Conservation (phyloP, 2,797 vertebrate species). For the Ceryle rudis region DNA sequence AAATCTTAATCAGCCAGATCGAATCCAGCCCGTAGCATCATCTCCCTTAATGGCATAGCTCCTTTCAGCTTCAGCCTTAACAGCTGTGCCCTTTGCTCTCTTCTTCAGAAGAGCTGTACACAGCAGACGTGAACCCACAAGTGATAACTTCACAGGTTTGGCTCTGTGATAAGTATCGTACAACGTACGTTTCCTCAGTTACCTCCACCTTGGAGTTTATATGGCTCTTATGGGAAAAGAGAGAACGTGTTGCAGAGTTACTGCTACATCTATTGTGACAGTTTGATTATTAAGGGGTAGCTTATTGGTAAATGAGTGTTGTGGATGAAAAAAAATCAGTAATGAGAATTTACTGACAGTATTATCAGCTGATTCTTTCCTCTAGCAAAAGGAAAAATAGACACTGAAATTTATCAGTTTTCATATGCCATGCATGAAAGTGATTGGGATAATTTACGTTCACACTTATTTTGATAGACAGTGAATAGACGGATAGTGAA, state of each 20-base stretch:
- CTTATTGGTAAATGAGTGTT: background rate
- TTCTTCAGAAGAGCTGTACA: background rate
- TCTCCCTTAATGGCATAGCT: background rate
- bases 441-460: constrained; percentile 32
- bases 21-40: background rate
- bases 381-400: background rate
- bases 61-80: background rate
- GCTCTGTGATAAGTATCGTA: background rate
- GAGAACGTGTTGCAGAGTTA: background rate
- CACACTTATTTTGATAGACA: constrained; percentile 55
- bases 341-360: background rate
- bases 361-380: background rate
- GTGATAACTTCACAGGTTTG: background rate
- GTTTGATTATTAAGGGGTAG: background rate
- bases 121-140: background rate
- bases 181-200: background rate
- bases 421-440: constrained; percentile 8
- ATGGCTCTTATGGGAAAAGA: background rate
- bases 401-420: background rate
- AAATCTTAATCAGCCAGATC: background rate
- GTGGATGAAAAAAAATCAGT: background rate
- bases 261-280: background rate
- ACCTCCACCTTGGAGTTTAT: background rate
- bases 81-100: background rate
- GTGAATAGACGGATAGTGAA: constrained; percentile 24